Base-by-base conservation (phyloP, 2,888 invertebrate genomes). In the Sericinus montela region DNA sequence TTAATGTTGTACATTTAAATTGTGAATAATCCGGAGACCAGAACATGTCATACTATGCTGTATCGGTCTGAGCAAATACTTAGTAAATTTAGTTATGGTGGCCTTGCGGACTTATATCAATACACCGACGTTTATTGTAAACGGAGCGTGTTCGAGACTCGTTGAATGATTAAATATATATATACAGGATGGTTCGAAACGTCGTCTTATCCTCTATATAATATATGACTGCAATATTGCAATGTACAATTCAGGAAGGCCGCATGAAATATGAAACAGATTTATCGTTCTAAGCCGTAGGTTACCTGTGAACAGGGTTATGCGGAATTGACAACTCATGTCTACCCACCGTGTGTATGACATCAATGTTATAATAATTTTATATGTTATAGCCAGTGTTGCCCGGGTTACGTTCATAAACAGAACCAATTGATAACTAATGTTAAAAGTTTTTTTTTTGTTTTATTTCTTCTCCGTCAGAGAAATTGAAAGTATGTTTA, bases 71-170 rank as follows among this genome's bases (percentile, higher is more conserved):
- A 10, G 29, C 29, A 28, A 29, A 36, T 29, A 19, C 42, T 23
- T 14, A 23, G 42, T 32, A 14, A 48, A 48, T 42, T 48, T 34
- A 36, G 48, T 40, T 43, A 25, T 34, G 38, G 16, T 52, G 52
- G 52, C 54, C 49, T 51, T 51, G 43, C 36, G 50, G 47, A 57
- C 48, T 57, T 52, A 57, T 47, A 51, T 50, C 55, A 55, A 58
- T 58, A 51, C 48, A 48, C 51, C 47, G 59, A 56, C 55, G 52
- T 53, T 57, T 51, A 60, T 60, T 60, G 58, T 59, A 42, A 43
- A 45, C 39, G 42, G 53, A 35, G 54, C 56, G 48, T 56, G 48
- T 41, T 38, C 48, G 41, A 25, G 47, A 15, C 47, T 45, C 32
- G 52, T 53, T 46, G 29, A 50, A n/a, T n/a, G n/a, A n/a, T n/a